Evolutionary conservation across 2,113 vertebrate species (phyloP), one percentile per base, ranked within the genome.

Genomic region (Amazona guildingii): DNA sequence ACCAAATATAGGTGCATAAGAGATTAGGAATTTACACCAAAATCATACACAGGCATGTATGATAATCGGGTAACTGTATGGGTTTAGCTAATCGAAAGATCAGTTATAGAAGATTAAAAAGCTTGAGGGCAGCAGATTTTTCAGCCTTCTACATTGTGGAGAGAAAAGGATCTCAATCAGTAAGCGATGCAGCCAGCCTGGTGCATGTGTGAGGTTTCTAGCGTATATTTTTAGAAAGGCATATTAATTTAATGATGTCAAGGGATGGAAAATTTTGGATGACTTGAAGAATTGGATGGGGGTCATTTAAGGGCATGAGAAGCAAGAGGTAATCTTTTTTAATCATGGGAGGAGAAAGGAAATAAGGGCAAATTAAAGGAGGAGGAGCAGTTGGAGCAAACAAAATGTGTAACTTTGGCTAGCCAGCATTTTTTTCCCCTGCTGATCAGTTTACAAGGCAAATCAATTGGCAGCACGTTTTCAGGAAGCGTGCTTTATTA

Each of bases 381-480:
- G 90, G 83, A 93, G 90, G 90, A 92, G 92, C 70, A 74, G 83
- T 6, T 92, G 77, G 73, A 87, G 77, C 86, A 82, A 84, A n/a
- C 55, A 94, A 86, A 97, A 86, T 67, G 73, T 72, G 1, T 59
- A 41, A 41, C 76, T 95, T 84, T 37, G 90, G 55, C 61, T 79
- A 68, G 67, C 41, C 49, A 49, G 85, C 23, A 41, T 66, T 83
- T 31, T 83, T 74, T 67, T 4, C 21, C 63, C 46, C 59, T 51
- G 64, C 82, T 93, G 85, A 86, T 93, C 59, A 51, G 61, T 90
- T 96, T 92, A 93, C 43, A 92, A 86, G 85, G 66, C 72, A 83
- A 78, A 94, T 92, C 85, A 93, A 49, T 67, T 73, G 85, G 44
- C 95, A 95, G 85, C 90, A 86, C 86, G 41, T 89, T 96, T 89